Evolutionary conservation across 2,888 invertebrate genomes (phyloP).

Genomic region (Yponomeuta malinellus): DNA sequence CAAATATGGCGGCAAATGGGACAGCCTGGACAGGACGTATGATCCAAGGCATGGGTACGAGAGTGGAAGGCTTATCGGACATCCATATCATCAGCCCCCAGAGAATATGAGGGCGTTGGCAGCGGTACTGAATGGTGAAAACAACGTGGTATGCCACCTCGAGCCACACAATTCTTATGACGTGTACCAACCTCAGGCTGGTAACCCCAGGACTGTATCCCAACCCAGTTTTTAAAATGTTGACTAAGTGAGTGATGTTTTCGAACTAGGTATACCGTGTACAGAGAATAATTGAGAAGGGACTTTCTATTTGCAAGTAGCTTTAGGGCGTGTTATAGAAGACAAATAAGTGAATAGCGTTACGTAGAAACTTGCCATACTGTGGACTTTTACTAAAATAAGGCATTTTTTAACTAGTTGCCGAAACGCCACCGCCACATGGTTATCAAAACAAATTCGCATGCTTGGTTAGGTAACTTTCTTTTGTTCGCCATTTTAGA

Average conservation of each 20-base stretch:
- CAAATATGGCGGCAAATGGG: slow-evolving; percentile 65
- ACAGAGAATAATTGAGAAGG: slow-evolving; percentile 55
- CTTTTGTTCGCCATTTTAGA: too few relatives aligned
- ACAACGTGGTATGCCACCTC: slow-evolving; percentile 90
- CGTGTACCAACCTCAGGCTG: slow-evolving; percentile 62
- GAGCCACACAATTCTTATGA: slow-evolving; percentile 81
- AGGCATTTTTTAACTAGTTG: too few relatives aligned
- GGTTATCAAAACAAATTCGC: too few relatives aligned
- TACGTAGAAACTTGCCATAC: slow-evolving; percentile 73
- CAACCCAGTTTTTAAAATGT: slow-evolving; percentile 67
- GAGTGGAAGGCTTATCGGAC: slow-evolving; percentile 67
- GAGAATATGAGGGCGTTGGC: slow-evolving; percentile 78
- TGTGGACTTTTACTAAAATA: slow-evolving; percentile 55
- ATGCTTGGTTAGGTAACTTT: too few relatives aligned
- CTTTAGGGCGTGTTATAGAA: slow-evolving; percentile 48
- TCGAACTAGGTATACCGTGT: slow-evolving; percentile 32
- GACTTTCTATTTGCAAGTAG: slow-evolving; percentile 69
- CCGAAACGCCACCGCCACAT: too few relatives aligned
- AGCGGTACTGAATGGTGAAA: slow-evolving; percentile 89
- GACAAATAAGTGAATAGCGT: slow-evolving; percentile 56
- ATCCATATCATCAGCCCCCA: slow-evolving; percentile 71
- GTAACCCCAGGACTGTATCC: slow-evolving; percentile 67
- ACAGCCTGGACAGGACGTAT: slow-evolving; percentile 67
- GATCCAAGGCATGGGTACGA: slow-evolving; percentile 65
- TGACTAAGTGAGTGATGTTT: slow-evolving; percentile 29